Evolutionary conservation across 2,888 invertebrate genomes (phyloP).

Genomic region (Hydrotaea cyrtoneurina): DNA sequence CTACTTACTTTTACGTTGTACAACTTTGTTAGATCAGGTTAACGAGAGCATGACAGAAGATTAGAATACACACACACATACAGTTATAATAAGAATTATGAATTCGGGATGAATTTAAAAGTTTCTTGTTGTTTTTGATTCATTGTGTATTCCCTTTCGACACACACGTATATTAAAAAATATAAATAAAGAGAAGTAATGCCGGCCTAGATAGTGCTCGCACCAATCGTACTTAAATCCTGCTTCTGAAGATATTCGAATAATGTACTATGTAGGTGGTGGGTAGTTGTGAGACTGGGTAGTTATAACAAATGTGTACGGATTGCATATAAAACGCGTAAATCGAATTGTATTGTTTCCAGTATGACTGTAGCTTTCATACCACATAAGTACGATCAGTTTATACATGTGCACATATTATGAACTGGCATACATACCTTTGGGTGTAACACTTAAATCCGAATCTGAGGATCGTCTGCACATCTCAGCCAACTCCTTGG

Average conservation of each 20-base stretch:
- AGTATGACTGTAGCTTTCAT: neutral
- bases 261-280: no score
- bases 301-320: no score
- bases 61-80: slow-evolving; percentile 67
- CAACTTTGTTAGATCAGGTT: slow-evolving; percentile 71
- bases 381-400: neutral
- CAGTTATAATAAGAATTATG: slow-evolving; percentile 55
- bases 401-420: neutral
- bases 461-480: slow-evolving; percentile 95
- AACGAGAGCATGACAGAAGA: slow-evolving; percentile 74
- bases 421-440: slow-evolving; percentile 86
- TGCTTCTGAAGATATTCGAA: neutral
- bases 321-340: no score
- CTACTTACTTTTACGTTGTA: slow-evolving; percentile 78
- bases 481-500: slow-evolving; percentile 81
- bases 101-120: slow-evolving; percentile 42
- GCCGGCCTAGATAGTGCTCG: neutral
- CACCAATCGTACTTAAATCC: neutral
- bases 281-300: no score
- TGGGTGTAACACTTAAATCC: slow-evolving; percentile 94
- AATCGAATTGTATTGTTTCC: no score
- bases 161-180: neutral
- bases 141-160: neutral
- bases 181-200: neutral
- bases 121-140: neutral